Conservation (phyloP, 2,113 vertebrate genomes). For the Colinus virginianus region DNA sequence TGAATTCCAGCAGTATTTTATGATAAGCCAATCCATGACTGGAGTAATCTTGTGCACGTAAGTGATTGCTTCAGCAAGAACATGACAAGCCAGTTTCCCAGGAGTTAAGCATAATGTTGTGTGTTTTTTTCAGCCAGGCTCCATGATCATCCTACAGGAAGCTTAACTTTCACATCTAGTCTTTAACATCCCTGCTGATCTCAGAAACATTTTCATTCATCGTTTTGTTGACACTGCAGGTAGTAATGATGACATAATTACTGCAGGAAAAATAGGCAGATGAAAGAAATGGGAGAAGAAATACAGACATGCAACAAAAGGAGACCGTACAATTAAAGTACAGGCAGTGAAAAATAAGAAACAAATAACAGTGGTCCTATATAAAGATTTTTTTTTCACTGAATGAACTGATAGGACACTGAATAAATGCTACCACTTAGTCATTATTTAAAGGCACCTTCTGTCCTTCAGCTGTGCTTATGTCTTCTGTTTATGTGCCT, state of each 20-base stretch:
- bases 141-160: not conserved
- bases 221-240: not conserved
- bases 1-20: not conserved
- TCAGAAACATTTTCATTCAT: not conserved
- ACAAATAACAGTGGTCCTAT: not conserved
- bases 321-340: not conserved
- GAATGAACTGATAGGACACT: not conserved
- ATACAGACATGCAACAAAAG: rapidly evolving
- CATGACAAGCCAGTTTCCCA: not conserved
- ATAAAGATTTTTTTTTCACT: not conserved
- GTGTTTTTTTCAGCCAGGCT: not conserved
- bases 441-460: not conserved
- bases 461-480: not conserved
- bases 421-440: not conserved
- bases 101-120: not conserved
- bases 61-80: not conserved
- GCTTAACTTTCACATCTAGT: not conserved
- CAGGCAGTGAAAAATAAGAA: not conserved
- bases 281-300: not conserved
- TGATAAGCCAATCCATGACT: not conserved
- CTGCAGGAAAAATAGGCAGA: not conserved
- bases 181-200: not conserved
- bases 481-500: rapidly evolving
- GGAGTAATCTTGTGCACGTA: not conserved
- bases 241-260: not conserved